Percentiles rank a stretch among this genome's conserved stretches.
Conservation (phyloP, 2,888 invertebrate genomes). For the Chesias legatella region DNA sequence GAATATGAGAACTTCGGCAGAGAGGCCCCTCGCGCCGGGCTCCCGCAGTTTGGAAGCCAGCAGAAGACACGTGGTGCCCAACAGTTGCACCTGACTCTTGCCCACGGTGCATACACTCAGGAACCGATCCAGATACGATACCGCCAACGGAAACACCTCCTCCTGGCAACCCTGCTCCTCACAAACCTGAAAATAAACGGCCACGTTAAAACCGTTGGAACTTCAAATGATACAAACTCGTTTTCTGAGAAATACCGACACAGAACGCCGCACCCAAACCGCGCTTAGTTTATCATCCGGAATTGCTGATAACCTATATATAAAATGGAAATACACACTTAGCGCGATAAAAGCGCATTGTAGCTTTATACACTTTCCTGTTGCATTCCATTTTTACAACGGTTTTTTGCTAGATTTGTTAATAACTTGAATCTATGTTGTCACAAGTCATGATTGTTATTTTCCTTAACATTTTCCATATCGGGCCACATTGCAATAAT, state of each 20-base stretch:
- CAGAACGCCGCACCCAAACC: constrained; percentile 47
- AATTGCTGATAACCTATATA: constrained; percentile 77
- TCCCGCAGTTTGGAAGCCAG: constrained; percentile 96
- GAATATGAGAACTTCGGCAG: constrained; percentile 90
- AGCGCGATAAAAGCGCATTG: constrained; percentile 59
- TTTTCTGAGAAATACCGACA: constrained; percentile 37
- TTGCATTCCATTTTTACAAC: constrained; percentile 32
- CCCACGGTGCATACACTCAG: constrained; percentile 90
- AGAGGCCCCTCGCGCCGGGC: constrained; percentile 86
- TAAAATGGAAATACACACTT: constrained; percentile 62
- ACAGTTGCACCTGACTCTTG: constrained; percentile 92
- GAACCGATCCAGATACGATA: constrained; percentile 96
- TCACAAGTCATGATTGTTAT: too few species aligned
- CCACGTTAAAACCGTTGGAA: constrained; percentile 20
- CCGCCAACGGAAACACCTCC: constrained; percentile 95
- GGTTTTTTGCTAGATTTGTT: too few species aligned
- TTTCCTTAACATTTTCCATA: too few species aligned
- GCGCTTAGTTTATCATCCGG: constrained; percentile 62
- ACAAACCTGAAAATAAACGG: constrained; percentile 87
- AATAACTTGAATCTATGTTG: too few species aligned
- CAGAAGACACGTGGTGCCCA: constrained; percentile 95
- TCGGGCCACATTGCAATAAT: too few species aligned
- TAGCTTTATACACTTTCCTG: constrained; percentile 53
- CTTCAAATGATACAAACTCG: constrained; percentile 10
- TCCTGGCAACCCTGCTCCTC: constrained; percentile 96